Base-by-base conservation (phyloP, 2,888 invertebrate species). In the Ceriagrion tenellum region DNA sequence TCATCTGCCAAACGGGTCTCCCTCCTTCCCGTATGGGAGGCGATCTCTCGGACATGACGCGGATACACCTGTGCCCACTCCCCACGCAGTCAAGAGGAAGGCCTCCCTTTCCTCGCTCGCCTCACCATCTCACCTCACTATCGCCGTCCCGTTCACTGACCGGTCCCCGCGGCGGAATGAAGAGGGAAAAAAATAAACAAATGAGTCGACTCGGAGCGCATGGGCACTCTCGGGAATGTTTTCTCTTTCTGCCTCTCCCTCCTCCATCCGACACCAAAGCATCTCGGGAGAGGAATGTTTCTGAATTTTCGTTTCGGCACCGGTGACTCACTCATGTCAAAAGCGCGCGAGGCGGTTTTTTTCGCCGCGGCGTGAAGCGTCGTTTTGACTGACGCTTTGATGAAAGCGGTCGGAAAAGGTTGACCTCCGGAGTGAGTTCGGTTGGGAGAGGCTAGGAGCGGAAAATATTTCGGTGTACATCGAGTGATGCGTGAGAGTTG, bases 171-270 rank as follows among this genome's bases (percentile, higher is more conserved):
- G 81, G 18, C 35, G 81, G 12, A 13, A 35, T 35, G 30, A 30
- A n/a, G 16, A 6, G 81, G 35, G 30, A 18, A 35, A 35, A 35
- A 35, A 35, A 81, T 26, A 81, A 81, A 81, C 81, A 35, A 81
- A 81, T 81, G 81, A 69, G 59, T 69, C 20, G 59, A 59, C 6
- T 6, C 26, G 13, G 30, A n/a, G 35, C 30, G 12, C 30, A 12
- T n/a, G 30, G 26, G 13, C 16, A 13, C 30, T 35, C 26, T 81
- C 81, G 30, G 35, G 81, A 81, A 81, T 35, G 81, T 81, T 81
- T 81, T 81, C 81, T 69, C 93, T 93, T 93, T 93, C 93, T 69
- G 26, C 69, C 93, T 63, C 74, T 74, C 63, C 26, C 10, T 74
- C 74, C 47, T 10, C 8, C 18, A 30, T 6, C 56, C n/a, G 16